Conservation (phyloP, 2,797 vertebrate species). For the Catharus ustulatus region DNA sequence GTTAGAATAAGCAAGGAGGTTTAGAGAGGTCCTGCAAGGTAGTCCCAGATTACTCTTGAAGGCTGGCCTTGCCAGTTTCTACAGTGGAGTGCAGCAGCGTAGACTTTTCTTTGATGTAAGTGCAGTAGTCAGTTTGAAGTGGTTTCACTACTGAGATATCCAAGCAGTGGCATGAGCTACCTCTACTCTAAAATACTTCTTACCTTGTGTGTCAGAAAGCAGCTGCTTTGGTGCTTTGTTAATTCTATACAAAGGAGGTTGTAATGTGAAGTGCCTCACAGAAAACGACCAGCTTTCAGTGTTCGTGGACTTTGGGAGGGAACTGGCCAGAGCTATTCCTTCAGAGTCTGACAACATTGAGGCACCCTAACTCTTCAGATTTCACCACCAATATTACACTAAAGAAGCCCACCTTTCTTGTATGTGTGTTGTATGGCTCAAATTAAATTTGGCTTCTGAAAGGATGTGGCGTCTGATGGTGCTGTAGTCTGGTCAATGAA, state of each 20-base stretch:
- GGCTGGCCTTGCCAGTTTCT: neutral
- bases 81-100: fast-evolving
- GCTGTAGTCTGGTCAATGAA: neutral
- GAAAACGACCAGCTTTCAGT: neutral
- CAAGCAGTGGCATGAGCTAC: neutral
- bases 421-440: neutral
- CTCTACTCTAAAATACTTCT: neutral
- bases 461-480: neutral
- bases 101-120: neutral
- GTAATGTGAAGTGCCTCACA: neutral
- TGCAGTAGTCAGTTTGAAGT: neutral
- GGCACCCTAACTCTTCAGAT: neutral
- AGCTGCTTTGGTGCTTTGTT: neutral
- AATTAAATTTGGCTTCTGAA: neutral
- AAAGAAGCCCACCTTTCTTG: neutral
- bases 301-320: neutral
- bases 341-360: neutral
- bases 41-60: neutral
- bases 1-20: neutral
- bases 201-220: neutral
- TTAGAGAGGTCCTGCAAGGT: neutral
- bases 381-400: neutral
- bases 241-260: neutral
- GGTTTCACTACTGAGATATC: neutral
- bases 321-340: neutral